phyloP scores from a whole-genome alignment of 1,140 invertebrate genomes.

The Magallana angulata region DNA sequence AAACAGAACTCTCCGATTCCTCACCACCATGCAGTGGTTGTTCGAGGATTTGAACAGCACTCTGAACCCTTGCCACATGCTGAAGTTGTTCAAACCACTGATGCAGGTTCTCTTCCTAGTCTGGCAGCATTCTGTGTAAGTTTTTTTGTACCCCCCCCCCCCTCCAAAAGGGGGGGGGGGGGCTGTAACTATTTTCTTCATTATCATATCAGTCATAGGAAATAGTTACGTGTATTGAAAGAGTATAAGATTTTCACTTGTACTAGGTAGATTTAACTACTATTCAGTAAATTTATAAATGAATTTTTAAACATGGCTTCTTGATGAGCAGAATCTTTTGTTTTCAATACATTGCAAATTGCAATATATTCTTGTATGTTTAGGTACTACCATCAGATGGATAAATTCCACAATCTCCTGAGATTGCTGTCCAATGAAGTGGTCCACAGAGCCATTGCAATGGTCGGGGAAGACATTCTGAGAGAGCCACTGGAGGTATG shows the following conservation, averaged over 20 bases:
- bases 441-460: conserved; percentile 75
- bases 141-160: background rate
- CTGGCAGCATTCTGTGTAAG: conserved; percentile 78
- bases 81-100: conserved; percentile 76
- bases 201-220: too few relatives aligned
- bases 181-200: too few relatives aligned
- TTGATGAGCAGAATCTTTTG: too few relatives aligned
- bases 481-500: conserved; percentile 76
- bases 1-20: conserved; percentile 74
- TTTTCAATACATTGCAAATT: too few relatives aligned
- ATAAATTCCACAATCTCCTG: conserved; percentile 77
- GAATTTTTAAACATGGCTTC: too few relatives aligned
- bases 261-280: too few relatives aligned
- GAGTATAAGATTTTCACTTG: too few relatives aligned
- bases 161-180: too few relatives aligned
- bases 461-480: conserved; percentile 78
- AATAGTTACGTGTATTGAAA: too few relatives aligned
- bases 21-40: conserved; percentile 74
- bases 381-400: conserved; percentile 78
- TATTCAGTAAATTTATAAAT: too few relatives aligned
- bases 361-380: conserved; percentile 34
- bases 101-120: conserved; percentile 77
- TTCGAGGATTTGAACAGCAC: conserved; percentile 74
- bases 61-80: conserved; percentile 69
- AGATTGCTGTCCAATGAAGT: conserved; percentile 79